Evolutionary conservation across 2,113 vertebrate genomes (phyloP).

Genomic region (Pygoscelis antarcticus): DNA sequence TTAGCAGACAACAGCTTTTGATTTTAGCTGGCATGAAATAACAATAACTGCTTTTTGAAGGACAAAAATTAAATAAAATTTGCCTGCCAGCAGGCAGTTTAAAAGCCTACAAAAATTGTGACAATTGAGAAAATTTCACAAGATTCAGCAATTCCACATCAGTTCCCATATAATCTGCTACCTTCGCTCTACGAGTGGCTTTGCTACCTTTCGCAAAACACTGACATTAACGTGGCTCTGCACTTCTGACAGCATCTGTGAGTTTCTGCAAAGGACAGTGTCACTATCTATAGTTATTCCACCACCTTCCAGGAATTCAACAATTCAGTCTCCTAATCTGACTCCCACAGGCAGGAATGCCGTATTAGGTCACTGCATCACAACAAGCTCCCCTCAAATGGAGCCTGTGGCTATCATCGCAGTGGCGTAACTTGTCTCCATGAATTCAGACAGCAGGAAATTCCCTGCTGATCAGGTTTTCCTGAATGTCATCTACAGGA

Average conservation of each 20-base stretch:
- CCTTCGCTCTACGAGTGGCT: background rate
- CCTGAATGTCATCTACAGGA: conserved; percentile 60
- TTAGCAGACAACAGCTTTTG: conserved; percentile 20
- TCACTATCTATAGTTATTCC: conserved; percentile 26
- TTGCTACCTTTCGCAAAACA: background rate
- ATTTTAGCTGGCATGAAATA: conserved; percentile 35
- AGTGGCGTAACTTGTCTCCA: conserved; percentile 35
- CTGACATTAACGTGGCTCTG: background rate
- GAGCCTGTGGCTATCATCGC: conserved; percentile 33
- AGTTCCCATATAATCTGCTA: background rate
- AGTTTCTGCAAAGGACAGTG: background rate
- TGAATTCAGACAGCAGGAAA: conserved; percentile 70
- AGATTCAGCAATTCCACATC: background rate
- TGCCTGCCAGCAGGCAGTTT: conserved; percentile 18
- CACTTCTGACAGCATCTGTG: background rate
- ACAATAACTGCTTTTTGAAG: conserved; percentile 35
- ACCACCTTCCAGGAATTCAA: conserved; percentile 58
- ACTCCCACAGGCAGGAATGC: conserved; percentile 48
- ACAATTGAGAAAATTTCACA: conserved; percentile 27
- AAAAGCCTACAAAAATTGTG: conserved; percentile 5
- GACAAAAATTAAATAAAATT: conserved; percentile 7
- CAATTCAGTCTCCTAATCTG: conserved; percentile 47
- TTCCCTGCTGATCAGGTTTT: conserved; percentile 67
- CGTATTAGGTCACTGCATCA: conserved; percentile 28
- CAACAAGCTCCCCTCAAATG: conserved; percentile 14